These are phyloP conservation scores for Camponotus vicinus DNA, from an alignment of 1,140 invertebrate genomes.

Conservation along the genomic window DNA sequence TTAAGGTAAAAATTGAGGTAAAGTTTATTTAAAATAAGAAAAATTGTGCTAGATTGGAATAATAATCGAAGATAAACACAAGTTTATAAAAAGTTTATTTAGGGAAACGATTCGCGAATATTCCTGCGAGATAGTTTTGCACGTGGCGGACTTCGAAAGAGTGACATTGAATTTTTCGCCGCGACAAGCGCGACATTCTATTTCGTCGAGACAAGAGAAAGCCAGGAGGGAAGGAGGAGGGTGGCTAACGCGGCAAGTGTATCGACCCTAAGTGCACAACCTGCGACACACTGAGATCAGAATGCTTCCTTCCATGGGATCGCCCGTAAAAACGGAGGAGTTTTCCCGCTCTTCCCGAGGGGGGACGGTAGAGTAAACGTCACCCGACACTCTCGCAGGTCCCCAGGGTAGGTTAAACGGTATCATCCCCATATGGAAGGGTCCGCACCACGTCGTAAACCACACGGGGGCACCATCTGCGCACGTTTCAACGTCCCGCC, in stretches of 20 bases:
- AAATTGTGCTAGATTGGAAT: neutral
- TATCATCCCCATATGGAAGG: constrained; percentile 76
- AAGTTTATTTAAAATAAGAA: neutral
- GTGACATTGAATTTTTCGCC: constrained; percentile 28
- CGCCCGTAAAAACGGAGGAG: constrained; percentile 48
- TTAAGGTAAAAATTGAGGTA: neutral
- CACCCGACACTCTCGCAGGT: constrained; percentile 72
- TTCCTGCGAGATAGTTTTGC: neutral
- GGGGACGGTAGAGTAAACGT: constrained; percentile 50
- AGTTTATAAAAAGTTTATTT: neutral
- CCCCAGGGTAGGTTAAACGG: constrained; percentile 72
- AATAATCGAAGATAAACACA: neutral
- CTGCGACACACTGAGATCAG: constrained; percentile 60
- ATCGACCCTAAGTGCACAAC: constrained; percentile 62
- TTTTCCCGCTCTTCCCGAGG: neutral
- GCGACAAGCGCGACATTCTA: neutral
- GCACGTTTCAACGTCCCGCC: constrained; percentile 68
- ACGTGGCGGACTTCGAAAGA: neutral
- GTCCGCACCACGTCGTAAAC: constrained; percentile 71
- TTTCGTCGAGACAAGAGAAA: neutral
- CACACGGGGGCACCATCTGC: constrained; percentile 78
- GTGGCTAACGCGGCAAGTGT: constrained; percentile 40
- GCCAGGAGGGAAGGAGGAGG: neutral
- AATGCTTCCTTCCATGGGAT: constrained; percentile 36
- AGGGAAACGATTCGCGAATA: neutral